Percentiles rank a stretch among this genome's conserved stretches.
Evolutionary conservation across 2,113 vertebrate species (phyloP).

Genomic region (Carassius auratus): DNA sequence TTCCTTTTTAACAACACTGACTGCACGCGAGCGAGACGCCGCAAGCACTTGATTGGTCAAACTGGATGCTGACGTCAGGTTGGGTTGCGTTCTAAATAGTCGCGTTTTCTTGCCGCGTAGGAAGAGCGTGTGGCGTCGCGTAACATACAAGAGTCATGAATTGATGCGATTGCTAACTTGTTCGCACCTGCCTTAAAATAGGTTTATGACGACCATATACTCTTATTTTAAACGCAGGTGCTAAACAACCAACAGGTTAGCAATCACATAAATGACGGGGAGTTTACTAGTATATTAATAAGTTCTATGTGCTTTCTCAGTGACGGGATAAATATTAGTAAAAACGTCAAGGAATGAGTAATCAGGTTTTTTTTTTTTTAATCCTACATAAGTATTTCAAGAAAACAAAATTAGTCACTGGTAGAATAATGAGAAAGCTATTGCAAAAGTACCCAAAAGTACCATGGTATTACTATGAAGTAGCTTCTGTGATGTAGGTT

Average conservation of each 20-base stretch:
- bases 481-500: not conserved
- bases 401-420: constrained; percentile 20
- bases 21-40: not conserved
- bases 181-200: too few relatives aligned
- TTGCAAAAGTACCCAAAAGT: not conserved
- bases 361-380: not conserved
- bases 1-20: not conserved
- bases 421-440: not conserved
- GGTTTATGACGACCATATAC: too few relatives aligned
- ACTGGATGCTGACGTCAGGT: constrained; percentile 7
- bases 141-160: not conserved
- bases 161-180: too few relatives aligned
- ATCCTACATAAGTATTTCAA: not conserved
- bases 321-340: not conserved
- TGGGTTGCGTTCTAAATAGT: too few relatives aligned
- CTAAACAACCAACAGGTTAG: not conserved
- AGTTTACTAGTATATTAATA: not conserved
- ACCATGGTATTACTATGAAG: not conserved
- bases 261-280: not conserved
- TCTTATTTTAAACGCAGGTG: not conserved
- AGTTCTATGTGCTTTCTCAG: not conserved
- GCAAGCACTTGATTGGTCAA: not conserved
- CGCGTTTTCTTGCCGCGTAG: too few relatives aligned
- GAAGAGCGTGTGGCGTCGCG: not conserved
- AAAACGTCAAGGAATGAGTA: not conserved